These are phyloP conservation scores for Hormaphis cornu DNA, from an alignment of 1,140 invertebrate genomes.

Conservation along the genomic window DNA sequence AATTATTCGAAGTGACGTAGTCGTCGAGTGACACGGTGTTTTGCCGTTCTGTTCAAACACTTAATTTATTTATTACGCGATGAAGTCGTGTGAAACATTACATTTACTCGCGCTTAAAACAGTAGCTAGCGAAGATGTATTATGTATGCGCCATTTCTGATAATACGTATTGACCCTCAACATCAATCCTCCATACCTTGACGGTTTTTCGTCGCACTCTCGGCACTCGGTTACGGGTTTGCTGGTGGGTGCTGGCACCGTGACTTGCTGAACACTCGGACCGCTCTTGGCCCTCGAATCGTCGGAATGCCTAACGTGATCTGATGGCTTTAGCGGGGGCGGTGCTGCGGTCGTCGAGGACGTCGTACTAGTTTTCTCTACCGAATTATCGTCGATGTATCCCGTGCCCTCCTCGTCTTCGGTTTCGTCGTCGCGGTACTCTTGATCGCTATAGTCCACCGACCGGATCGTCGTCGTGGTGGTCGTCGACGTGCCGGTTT, in stretches of 20 bases:
- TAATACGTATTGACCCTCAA: constrained; percentile 6
- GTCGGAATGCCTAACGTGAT: not conserved
- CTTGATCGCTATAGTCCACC: constrained; percentile 5
- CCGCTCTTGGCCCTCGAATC: constrained; percentile 15
- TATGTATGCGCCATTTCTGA: constrained; percentile 1
- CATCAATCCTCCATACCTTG: constrained; percentile 27
- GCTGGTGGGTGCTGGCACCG: constrained; percentile 20
- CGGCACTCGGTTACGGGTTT: constrained; percentile 27
- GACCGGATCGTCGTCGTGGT: not conserved
- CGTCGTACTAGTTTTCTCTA: constrained; percentile 22
- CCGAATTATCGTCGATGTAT: constrained; percentile 15
- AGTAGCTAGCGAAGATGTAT: not conserved
- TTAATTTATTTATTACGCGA: not conserved
- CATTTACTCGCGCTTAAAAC: not conserved
- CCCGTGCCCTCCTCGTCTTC: not conserved
- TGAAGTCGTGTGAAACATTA: not conserved
- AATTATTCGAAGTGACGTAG: too few species aligned
- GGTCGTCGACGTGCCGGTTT: not conserved
- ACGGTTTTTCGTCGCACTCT: constrained; percentile 28
- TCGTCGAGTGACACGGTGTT: too few species aligned
- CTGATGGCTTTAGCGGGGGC: not conserved
- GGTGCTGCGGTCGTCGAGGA: not conserved
- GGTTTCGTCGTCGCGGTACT: constrained; percentile 2
- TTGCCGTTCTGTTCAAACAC: too few species aligned
- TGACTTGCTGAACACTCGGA: constrained; percentile 25